phyloP scores from a whole-genome alignment of 2,888 invertebrate species.

The Drosophila phalerata region DNA sequence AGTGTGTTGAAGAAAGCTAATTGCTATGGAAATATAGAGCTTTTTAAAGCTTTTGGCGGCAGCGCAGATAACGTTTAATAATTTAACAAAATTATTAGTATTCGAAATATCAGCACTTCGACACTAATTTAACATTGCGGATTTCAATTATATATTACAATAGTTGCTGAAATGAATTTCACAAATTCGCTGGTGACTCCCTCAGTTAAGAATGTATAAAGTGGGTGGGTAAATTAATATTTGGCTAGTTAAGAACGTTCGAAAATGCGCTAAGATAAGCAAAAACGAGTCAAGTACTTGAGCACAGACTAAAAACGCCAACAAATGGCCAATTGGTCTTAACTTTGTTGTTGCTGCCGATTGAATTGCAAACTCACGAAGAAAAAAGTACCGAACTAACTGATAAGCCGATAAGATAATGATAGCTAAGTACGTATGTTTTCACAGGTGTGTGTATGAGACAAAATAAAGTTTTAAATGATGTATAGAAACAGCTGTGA shows the following conservation, averaged over 20 bases:
- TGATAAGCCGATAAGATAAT: conserved; percentile 53
- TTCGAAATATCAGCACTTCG: not conserved
- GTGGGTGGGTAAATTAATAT: conserved; percentile 20
- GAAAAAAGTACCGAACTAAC: conserved; percentile 30
- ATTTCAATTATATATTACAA: not conserved
- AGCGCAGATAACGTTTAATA: not conserved
- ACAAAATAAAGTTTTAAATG: not conserved
- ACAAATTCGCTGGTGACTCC: conserved; percentile 52
- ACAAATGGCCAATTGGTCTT: conserved; percentile 50
- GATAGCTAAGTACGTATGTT: not conserved
- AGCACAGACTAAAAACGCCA: conserved; percentile 22
- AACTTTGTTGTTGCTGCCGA: conserved; percentile 34
- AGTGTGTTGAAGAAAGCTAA: not conserved
- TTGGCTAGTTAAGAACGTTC: conserved; percentile 31
- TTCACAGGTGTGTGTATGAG: not conserved
- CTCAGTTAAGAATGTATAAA: conserved; percentile 14
- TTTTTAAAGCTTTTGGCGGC: not conserved
- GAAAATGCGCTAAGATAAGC: conserved; percentile 75
- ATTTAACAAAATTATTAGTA: not conserved
- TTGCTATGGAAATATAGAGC: conserved; percentile 1
- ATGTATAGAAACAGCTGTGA: conserved; percentile 6
- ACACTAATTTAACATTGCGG: not conserved
- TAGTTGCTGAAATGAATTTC: conserved; percentile 25
- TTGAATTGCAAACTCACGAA: conserved; percentile 45
- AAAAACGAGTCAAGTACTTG: conserved; percentile 42